A percentile compares a stretch with the other conserved stretches of the same genome.
Evolutionary conservation across 1,140 invertebrate genomes (phyloP).

Genomic region (Copidosoma floridanum): DNA sequence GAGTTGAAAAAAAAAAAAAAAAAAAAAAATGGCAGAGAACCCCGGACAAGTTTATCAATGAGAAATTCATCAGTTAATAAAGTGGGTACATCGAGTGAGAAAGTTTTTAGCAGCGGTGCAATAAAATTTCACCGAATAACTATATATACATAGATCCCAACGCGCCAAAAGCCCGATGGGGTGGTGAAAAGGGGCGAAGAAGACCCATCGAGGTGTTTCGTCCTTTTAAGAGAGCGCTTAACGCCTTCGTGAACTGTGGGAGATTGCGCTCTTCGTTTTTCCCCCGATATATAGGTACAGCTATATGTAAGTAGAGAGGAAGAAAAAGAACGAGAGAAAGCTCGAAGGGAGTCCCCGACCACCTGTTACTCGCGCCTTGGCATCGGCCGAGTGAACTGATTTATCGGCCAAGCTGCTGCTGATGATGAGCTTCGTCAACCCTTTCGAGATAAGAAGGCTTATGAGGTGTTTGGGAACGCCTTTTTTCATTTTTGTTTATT

Average conservation of each 20-base stretch:
- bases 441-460: no score
- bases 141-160: constrained; percentile 10
- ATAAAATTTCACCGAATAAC: constrained; percentile 7
- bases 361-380: constrained; percentile 50
- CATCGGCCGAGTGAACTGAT: constrained; percentile 44
- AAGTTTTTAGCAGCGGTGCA: not conserved
- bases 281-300: no score
- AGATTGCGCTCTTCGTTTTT: constrained; percentile 49
- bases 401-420: constrained; percentile 45
- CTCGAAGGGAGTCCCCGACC: constrained; percentile 47
- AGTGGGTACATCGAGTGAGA: not conserved
- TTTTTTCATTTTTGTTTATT: no score
- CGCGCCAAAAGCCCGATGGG: no score
- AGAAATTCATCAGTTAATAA: constrained; percentile 1
- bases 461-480: no score
- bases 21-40: no score
- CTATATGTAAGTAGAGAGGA: no score
- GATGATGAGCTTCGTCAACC: no score
- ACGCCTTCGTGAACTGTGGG: constrained; percentile 48
- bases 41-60: no score
- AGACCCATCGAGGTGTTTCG: constrained; percentile 39
- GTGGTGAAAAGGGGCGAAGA: no score
- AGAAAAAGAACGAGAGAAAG: constrained; percentile 45
- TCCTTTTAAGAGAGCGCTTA: constrained; percentile 52
- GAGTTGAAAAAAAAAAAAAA: no score